Evolutionary conservation across 2,797 vertebrate genomes (phyloP).

Genomic region (Apodemus agrarius): DNA sequence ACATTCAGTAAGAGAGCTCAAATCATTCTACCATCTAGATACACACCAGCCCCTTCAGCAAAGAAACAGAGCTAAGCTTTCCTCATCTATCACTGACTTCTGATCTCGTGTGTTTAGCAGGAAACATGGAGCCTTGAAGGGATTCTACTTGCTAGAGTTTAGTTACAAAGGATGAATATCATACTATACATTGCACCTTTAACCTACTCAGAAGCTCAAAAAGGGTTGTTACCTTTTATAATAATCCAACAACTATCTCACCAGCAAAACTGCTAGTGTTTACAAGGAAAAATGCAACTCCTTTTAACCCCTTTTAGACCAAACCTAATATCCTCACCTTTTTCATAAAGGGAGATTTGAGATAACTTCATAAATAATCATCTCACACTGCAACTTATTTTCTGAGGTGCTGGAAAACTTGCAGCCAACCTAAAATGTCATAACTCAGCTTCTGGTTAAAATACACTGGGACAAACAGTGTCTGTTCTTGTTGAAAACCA

Average conservation of each 20-base stretch:
- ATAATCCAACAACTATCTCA: constrained; percentile 85
- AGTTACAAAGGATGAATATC: constrained; percentile 70
- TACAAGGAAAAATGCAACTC: constrained; percentile 89
- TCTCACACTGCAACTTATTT: constrained; percentile 85
- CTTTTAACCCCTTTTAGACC: constrained; percentile 92
- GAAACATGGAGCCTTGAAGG: constrained; percentile 64
- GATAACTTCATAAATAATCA: constrained; percentile 84
- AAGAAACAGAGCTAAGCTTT: constrained; percentile 38
- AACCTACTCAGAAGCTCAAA: constrained; percentile 89
- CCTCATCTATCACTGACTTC: constrained; percentile 62
- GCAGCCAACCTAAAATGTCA: constrained; percentile 86
- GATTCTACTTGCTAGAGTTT: constrained; percentile 63
- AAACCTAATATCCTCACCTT: constrained; percentile 89
- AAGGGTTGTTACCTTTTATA: constrained; percentile 87
- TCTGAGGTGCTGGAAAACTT: constrained; percentile 83
- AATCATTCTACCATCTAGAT: constrained; percentile 58
- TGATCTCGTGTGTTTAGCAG: constrained; percentile 58
- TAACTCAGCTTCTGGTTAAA: constrained; percentile 85
- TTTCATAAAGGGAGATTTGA: constrained; percentile 88
- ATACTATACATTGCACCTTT: constrained; percentile 92
- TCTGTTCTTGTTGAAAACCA: constrained; percentile 87
- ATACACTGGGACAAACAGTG: constrained; percentile 87
- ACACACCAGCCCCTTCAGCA: constrained; percentile 50
- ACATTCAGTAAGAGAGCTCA: constrained; percentile 45
- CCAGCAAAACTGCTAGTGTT: constrained; percentile 87